Percentiles rank a stretch among this genome's conserved stretches.
phyloP scores from a whole-genome alignment of 2,888 invertebrate genomes.

The Lissonota sp. region DNA sequence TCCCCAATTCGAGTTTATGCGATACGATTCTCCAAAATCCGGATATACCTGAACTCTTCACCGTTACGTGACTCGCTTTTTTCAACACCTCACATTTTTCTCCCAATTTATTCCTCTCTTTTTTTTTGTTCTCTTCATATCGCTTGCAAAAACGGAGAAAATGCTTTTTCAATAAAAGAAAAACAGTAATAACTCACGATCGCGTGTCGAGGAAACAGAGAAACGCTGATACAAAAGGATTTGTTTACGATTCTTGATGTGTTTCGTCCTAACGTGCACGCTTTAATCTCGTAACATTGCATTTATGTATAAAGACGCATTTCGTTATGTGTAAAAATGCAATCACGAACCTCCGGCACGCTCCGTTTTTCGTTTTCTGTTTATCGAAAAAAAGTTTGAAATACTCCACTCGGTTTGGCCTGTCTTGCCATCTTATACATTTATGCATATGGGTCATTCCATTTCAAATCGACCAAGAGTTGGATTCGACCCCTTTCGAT shows the following conservation, averaged over 20 bases:
- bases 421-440: too few species aligned
- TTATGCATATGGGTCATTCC: too few species aligned
- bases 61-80: not conserved
- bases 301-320: not conserved
- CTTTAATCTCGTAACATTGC: constrained; percentile 11
- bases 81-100: not conserved
- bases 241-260: too few species aligned
- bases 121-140: constrained; percentile 4
- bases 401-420: not conserved
- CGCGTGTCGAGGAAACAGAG: constrained; percentile 28
- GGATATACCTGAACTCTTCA: constrained; percentile 29
- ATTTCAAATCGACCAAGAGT: too few species aligned
- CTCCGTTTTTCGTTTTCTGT: not conserved
- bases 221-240: not conserved
- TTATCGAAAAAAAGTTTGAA: not conserved
- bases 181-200: constrained; percentile 5
- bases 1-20: too few species aligned
- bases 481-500: too few species aligned
- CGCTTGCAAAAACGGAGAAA: not conserved
- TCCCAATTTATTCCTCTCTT: not conserved
- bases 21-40: not conserved
- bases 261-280: not conserved
- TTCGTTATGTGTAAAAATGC: not conserved
- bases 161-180: too few species aligned
- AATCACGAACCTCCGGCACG: constrained; percentile 32